Base-by-base conservation (phyloP, 2,888 invertebrate species). In the Trissonchulus sp. region DNA sequence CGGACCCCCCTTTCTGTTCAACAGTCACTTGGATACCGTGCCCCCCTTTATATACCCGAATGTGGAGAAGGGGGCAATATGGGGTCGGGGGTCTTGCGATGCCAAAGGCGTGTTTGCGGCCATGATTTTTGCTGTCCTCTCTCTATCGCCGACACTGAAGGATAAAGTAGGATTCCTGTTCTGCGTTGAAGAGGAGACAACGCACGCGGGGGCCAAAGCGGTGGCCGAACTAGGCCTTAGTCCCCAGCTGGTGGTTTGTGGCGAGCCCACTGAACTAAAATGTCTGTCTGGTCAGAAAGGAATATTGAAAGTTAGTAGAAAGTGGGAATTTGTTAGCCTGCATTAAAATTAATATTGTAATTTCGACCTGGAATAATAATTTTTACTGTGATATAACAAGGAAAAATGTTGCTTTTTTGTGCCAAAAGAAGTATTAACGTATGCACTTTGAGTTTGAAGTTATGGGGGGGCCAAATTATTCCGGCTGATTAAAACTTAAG, bases 11-110 rank as follows among this genome's bases (percentile, higher is more conserved):
- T 73, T 82, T 68, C 76, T 82, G 63, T 78, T 81, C 74, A 82
- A 82, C 77, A 80, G 81, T 30, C 83, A 83, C 77, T 65, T 83
- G 75, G 83, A 83, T 77, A 83, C 83, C 1, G 83, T 83, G 15
- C 83, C 83, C 2, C 82, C 82, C 18, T 83, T 79, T 76, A 79
- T 83, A 74, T 78, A 79, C 23, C 81, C 81, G 31, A 65, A 78
- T 35, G 79, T 78, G n/a, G 79, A 77, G 8, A 77, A 76, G 62
- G 28, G 31, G n/a, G 79, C 79, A 68, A 80, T 82, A 35, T 80
- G 80, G 73, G 82, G 82, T 63, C 77, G 81, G 37, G 82, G 82
- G 30, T 79, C 80, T 8, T 81, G 81, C 65, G 82, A 82, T 75
- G 82, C 82, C 31, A 82, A 82, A 77, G 82, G 81, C 34, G 82